Base-by-base conservation (phyloP, 2,113 vertebrate species). In the Apodemus speciosus region DNA sequence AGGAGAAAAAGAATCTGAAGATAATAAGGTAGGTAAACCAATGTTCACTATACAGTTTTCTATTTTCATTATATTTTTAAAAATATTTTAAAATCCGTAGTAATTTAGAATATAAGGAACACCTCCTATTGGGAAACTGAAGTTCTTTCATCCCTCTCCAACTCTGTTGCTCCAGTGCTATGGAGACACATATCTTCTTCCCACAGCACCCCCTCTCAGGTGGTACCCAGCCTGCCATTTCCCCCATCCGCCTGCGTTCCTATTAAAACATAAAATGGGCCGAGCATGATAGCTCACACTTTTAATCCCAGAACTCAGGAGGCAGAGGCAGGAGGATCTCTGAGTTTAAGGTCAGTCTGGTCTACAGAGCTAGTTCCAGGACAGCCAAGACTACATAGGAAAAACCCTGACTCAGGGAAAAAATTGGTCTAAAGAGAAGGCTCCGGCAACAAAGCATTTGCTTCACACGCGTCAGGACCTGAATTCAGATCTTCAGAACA, bases 1-100 rank as follows among this genome's bases (percentile, higher is more conserved):
- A 38, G n/a, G 10, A 40, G 27, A 73, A 32, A 43, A 58, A 77
- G 64, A 68, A 66, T 32, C 1, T 75, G 10, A 94, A 88, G 73
- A 91, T 79, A 91, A 92, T 84, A 90, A 71, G 43, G 6, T 35
- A 87, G 68, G 56, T 75, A 84, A 81, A 89, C 40, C 73, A 46
- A 18, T 58, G 9, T 49, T 84, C 64, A 64, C 51, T 69, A 30
- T n/a, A 30, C 43, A 43, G 25, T 58, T 87, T 95, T 62, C n/a
- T 58, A 60, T 68, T 95, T 90, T 81, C 35, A 71, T 21, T 91
- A 60, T 86, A 21, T 93, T 92, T 93, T 75, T 92, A n/a, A 40
- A 40, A 79, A 51, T 30, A 35, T 90, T 83, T 83, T 43, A 32
- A 35, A 68, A 75, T 38, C 6, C 23, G 53, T 56, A 64, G 23